phyloP scores from a whole-genome alignment of 2,888 invertebrate species.

The Abrostola tripartita region DNA sequence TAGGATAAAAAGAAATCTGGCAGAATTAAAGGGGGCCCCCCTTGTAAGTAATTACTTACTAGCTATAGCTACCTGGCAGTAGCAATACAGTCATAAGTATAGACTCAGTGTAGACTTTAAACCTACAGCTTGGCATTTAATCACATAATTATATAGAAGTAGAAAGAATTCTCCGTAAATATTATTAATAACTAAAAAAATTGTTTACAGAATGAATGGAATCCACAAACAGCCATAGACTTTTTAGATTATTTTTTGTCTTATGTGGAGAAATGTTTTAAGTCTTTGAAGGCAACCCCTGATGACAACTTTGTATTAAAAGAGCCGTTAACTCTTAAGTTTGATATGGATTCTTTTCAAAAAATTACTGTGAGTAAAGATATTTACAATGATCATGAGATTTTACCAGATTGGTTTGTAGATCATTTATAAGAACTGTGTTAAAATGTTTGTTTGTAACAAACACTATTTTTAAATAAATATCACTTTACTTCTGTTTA shows the following conservation, averaged over 20 bases:
- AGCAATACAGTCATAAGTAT: no score
- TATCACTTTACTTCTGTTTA: not conserved
- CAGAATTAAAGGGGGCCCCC: no score
- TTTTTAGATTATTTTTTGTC: constrained; percentile 57
- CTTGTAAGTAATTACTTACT: no score
- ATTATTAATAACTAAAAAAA: no score
- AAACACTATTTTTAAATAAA: not conserved
- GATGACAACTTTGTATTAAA: constrained; percentile 15
- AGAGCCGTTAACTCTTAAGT: constrained; percentile 52
- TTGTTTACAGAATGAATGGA: constrained; percentile 62
- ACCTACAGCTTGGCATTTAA: no score
- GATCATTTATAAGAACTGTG: constrained; percentile 11
- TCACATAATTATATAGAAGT: no score
- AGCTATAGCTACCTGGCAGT: no score
- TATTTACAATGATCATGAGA: constrained; percentile 30
- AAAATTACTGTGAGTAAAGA: constrained; percentile 44
- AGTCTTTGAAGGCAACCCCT: constrained; percentile 18
- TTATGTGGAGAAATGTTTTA: constrained; percentile 53
- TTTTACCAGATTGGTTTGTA: constrained; percentile 64
- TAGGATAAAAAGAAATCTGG: no score
- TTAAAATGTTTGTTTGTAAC: not conserved
- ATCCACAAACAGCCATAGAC: constrained; percentile 54
- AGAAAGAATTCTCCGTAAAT: no score
- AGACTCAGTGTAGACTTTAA: no score
- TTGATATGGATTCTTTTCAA: constrained; percentile 50